A percentile compares a stretch with the other conserved stretches of the same genome.
Evolutionary conservation across 1,140 invertebrate species (phyloP).

Genomic region (Melipona quadrifasciata): DNA sequence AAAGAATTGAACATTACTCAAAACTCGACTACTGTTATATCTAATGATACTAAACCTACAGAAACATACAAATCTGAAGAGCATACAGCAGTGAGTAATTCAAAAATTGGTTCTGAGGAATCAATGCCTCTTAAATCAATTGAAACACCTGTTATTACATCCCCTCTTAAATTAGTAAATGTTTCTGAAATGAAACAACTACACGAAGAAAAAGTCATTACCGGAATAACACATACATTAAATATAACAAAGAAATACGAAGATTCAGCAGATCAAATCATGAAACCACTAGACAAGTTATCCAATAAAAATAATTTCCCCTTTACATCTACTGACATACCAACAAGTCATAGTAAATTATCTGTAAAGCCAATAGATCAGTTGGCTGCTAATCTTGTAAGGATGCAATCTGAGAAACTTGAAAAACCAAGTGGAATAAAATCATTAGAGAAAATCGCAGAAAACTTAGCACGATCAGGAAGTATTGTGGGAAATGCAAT

Average conservation of each 20-base stretch:
- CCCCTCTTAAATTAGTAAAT: conserved; percentile 73
- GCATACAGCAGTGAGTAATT: conserved; percentile 39
- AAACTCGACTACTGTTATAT: background rate
- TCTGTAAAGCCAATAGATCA: conserved; percentile 78
- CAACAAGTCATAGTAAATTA: conserved; percentile 67
- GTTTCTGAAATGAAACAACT: conserved; percentile 66
- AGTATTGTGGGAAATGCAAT: conserved; percentile 54
- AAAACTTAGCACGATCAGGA: conserved; percentile 76
- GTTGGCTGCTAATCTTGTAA: conserved; percentile 76
- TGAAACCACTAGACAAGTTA: conserved; percentile 65
- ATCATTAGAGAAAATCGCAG: conserved; percentile 78
- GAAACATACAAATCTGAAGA: conserved; percentile 47
- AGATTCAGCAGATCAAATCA: conserved; percentile 45
- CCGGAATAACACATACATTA: conserved; percentile 31
- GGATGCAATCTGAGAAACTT: conserved; percentile 76
- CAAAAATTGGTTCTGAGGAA: conserved; percentile 53
- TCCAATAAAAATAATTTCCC: conserved; percentile 58
- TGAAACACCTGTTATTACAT: conserved; percentile 77
- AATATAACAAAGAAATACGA: conserved; percentile 53
- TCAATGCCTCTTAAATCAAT: conserved; percentile 70
- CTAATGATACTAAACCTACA: conserved; percentile 36
- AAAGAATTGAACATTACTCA: conserved; percentile 16
- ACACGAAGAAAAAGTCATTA: conserved; percentile 58
- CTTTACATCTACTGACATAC: conserved; percentile 53
- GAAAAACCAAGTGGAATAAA: conserved; percentile 75